These are phyloP conservation scores for Lates japonicus DNA, from an alignment of 2,797 vertebrate genomes.

Conservation along the genomic window DNA sequence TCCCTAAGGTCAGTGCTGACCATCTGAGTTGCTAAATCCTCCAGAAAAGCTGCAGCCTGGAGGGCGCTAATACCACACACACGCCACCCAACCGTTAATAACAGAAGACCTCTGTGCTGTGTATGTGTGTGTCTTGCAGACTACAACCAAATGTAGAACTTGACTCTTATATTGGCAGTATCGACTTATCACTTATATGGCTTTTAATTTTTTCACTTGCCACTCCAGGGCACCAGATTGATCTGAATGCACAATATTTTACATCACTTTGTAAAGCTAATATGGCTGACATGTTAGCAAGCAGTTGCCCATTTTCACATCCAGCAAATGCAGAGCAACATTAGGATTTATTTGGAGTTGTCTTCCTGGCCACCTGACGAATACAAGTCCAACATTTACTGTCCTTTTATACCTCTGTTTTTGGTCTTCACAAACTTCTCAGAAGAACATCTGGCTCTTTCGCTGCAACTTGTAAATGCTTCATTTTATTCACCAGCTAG, in stretches of 20 bases:
- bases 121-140: background rate
- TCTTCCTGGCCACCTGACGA: too few relatives aligned
- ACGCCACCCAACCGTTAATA: background rate
- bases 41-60: background rate
- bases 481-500: background rate
- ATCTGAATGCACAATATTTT: background rate
- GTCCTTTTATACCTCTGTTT: background rate
- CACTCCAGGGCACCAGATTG: background rate
- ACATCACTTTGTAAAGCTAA: background rate
- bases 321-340: too few relatives aligned
- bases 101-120: background rate
- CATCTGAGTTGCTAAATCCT: constrained; percentile 42
- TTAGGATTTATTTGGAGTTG: too few relatives aligned
- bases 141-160: background rate
- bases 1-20: constrained; percentile 14
- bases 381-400: too few relatives aligned
- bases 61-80: constrained; percentile 3
- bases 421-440: background rate
- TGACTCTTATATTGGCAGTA: background rate
- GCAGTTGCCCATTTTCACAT: too few relatives aligned
- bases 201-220: background rate
- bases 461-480: background rate
- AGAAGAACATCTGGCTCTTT: background rate
- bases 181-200: background rate
- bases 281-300: background rate